Evolutionary conservation across 2,888 invertebrate species (phyloP).

Genomic region (Hymenopus coronatus): DNA sequence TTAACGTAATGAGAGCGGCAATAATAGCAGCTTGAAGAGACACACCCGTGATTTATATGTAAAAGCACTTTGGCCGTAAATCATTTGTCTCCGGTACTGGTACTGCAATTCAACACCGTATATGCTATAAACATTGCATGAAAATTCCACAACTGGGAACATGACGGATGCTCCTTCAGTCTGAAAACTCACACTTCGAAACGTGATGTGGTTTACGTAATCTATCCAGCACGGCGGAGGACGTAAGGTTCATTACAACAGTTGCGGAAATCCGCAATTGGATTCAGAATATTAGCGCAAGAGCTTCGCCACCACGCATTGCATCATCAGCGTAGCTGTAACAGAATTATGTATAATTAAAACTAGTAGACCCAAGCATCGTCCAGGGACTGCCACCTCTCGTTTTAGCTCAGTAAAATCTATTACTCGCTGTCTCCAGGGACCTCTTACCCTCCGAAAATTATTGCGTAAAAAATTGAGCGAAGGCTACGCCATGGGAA

Average conservation of each 20-base stretch:
- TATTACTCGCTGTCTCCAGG: not conserved
- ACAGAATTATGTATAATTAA: not conserved
- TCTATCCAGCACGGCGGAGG: not conserved
- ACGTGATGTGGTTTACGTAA: not conserved
- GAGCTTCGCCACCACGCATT: not conserved
- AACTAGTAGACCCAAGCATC: not conserved
- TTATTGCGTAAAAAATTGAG: not conserved
- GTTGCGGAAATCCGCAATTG: not conserved
- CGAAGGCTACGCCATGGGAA: not conserved
- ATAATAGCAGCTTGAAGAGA: no score
- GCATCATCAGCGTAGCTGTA: not conserved
- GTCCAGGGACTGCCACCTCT: not conserved
- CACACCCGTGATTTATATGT: no score
- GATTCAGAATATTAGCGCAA: not conserved
- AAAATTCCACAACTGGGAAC: not conserved
- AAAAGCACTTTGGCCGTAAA: no score
- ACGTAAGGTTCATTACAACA: not conserved
- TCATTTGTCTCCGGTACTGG: no score
- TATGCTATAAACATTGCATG: no score
- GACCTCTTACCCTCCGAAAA: no score
- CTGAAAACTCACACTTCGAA: not conserved
- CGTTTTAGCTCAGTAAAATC: not conserved
- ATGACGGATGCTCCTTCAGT: not conserved
- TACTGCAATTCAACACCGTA: no score
- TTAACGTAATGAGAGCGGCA: no score